Conservation (phyloP, 2,797 vertebrate species). For the Phataginus tricuspis region DNA sequence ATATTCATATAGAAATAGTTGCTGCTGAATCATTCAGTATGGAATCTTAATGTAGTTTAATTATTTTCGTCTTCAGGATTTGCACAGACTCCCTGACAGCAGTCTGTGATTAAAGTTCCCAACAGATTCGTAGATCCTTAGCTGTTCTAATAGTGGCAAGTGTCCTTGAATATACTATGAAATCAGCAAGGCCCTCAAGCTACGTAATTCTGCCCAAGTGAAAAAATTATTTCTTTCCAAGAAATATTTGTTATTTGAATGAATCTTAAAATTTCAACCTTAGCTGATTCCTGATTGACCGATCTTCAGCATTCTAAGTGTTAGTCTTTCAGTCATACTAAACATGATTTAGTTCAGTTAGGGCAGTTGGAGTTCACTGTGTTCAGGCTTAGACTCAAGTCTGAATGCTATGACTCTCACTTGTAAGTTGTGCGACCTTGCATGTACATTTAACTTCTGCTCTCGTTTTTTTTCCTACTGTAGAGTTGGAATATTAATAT, state of each 20-base stretch:
- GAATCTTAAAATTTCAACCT: conserved; percentile 22
- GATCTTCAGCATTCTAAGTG: not conserved
- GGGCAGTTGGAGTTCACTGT: not conserved
- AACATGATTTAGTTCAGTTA: not conserved
- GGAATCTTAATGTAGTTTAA: conserved; percentile 81
- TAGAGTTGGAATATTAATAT: not conserved
- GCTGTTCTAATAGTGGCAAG: conserved; percentile 64
- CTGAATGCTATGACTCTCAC: not conserved
- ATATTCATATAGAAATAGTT: conserved; percentile 79
- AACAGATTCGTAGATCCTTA: conserved; percentile 75
- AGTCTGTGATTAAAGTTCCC: conserved; percentile 80
- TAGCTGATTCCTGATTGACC: conserved; percentile 38
- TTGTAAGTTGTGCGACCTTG: not conserved
- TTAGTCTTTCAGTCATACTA: not conserved
- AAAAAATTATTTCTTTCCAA: conserved; percentile 63
- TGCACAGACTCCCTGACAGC: conserved; percentile 72
- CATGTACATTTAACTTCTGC: not conserved
- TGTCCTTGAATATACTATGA: conserved; percentile 66
- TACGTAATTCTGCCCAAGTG: conserved; percentile 24
- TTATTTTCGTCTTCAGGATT: conserved; percentile 78
- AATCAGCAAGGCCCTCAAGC: conserved; percentile 40
- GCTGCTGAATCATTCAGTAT: conserved; percentile 79
- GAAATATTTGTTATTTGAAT: conserved; percentile 58
- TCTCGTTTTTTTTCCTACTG: not conserved
- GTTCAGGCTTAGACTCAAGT: not conserved